A percentile compares a stretch with the other conserved stretches of the same genome.
These are phyloP conservation scores for Leptinotarsa haldemani DNA, from an alignment of 2,888 invertebrate genomes.

Conservation along the genomic window DNA sequence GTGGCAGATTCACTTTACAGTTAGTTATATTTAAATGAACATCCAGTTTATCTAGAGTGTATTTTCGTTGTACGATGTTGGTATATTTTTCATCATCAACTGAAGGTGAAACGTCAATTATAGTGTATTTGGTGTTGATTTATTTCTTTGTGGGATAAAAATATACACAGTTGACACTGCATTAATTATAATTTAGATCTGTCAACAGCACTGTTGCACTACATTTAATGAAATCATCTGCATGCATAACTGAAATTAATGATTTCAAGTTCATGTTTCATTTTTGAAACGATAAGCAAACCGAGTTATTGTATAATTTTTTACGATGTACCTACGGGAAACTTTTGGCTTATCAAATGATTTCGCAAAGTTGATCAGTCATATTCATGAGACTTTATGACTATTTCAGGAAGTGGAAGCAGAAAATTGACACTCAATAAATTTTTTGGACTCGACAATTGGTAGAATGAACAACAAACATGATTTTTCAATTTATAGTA, in stretches of 20 bases:
- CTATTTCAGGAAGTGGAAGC: no score
- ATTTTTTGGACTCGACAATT: no score
- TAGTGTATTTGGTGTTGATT: conserved; percentile 22
- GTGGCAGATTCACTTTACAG: conserved; percentile 22
- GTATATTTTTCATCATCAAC: conserved; percentile 16
- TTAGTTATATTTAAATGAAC: conserved; percentile 32
- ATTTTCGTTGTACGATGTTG: conserved; percentile 4
- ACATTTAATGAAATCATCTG: not conserved
- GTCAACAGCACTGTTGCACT: conserved; percentile 6
- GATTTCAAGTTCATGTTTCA: not conserved
- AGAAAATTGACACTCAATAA: no score
- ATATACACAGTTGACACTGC: not conserved
- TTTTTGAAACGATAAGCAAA: no score
- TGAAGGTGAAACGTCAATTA: conserved; percentile 16
- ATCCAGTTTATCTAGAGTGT: conserved; percentile 24
- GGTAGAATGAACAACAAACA: no score
- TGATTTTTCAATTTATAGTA: no score
- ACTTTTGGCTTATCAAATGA: no score
- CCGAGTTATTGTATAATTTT: no score
- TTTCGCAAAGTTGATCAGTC: no score
- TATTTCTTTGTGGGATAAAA: conserved; percentile 14
- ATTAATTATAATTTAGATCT: conserved; percentile 5
- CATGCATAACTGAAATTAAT: not conserved
- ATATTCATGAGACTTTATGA: no score
- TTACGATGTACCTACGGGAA: no score